phyloP scores from a whole-genome alignment of 2,888 invertebrate species.

The Congeria kusceri region DNA sequence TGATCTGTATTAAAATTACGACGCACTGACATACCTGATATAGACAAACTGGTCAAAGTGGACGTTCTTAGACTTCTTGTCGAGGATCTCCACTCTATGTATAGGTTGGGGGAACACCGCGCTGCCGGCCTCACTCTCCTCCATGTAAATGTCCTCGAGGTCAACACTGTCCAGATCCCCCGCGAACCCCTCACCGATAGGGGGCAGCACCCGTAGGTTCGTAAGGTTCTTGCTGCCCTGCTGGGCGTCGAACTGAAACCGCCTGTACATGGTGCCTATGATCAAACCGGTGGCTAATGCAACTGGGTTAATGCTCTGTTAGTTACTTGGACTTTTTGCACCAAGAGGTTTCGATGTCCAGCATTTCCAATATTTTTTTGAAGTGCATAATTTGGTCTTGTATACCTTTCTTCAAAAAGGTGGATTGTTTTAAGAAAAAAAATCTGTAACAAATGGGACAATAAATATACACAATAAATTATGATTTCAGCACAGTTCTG shows the following conservation, averaged over 20 bases:
- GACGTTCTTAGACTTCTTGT: conserved; percentile 52
- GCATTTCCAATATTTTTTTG: too few species aligned
- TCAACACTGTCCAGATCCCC: conserved; percentile 12
- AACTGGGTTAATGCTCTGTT: too few species aligned
- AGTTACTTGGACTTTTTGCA: too few species aligned
- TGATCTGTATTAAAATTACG: too few species aligned
- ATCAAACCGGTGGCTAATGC: too few species aligned
- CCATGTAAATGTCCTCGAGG: conserved; percentile 29
- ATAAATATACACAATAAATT: too few species aligned
- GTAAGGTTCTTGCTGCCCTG: conserved; percentile 55
- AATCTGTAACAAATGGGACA: too few species aligned
- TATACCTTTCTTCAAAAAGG: too few species aligned
- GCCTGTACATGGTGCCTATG: conserved; percentile 37
- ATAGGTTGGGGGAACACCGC: conserved; percentile 36
- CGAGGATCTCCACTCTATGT: conserved; percentile 53
- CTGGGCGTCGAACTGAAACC: conserved; percentile 44
- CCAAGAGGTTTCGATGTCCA: too few species aligned
- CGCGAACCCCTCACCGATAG: conserved; percentile 42
- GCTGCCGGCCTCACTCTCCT: conserved; percentile 44
- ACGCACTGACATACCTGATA: conserved; percentile 43
- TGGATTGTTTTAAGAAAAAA: too few species aligned
- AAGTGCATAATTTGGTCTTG: too few species aligned
- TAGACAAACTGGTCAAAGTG: conserved; percentile 64
- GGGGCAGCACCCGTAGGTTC: conserved; percentile 45
- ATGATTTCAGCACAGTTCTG: too few species aligned